These are phyloP conservation scores for Phrynocephalus versicolor DNA, from an alignment of 2,113 vertebrate genomes.

Conservation along the genomic window DNA sequence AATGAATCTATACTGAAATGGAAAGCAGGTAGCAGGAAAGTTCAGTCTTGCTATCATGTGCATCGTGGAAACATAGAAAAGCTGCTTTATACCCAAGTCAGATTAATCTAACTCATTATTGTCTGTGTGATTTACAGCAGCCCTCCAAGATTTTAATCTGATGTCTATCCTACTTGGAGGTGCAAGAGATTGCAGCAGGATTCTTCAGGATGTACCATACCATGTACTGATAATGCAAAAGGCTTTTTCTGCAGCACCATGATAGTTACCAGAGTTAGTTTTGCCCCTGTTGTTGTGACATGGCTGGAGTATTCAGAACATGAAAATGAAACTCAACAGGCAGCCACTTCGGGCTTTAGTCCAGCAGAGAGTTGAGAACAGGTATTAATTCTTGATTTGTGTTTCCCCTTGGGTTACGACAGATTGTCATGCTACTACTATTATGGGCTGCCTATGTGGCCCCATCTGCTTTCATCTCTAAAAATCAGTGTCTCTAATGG, in stretches of 20 bases:
- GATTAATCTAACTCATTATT: neutral
- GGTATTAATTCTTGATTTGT: neutral
- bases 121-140: neutral
- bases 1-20: neutral
- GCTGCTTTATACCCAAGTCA: no score
- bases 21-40: neutral
- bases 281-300: neutral
- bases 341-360: neutral
- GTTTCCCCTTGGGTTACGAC: neutral
- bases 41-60: neutral
- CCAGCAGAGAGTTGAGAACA: neutral
- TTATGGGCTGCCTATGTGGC: neutral
- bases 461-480: neutral
- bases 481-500: neutral
- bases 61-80: neutral
- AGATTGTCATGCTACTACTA: neutral
- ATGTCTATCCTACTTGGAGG: neutral
- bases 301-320: neutral
- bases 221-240: neutral
- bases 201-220: neutral
- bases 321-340: neutral
- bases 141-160: neutral
- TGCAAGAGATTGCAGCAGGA: no score
- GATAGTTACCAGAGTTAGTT: neutral
- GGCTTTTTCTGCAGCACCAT: neutral